phyloP scores from a whole-genome alignment of 1,140 invertebrate genomes.

The Papilio helenus region DNA sequence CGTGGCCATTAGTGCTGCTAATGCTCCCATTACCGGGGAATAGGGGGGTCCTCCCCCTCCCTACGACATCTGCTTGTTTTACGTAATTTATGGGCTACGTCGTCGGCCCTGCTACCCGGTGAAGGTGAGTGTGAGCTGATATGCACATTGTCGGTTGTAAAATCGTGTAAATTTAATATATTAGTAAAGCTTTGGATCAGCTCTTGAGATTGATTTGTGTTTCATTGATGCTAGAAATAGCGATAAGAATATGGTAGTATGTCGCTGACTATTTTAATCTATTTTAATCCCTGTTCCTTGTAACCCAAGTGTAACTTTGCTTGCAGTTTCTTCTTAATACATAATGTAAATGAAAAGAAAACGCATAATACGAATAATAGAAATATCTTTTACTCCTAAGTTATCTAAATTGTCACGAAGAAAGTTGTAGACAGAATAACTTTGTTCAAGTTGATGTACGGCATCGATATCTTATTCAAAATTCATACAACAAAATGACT shows the following conservation, averaged over 20 bases:
- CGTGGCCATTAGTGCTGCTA: slow-evolving; percentile 77
- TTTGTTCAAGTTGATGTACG: neutral
- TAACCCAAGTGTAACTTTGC: too few species aligned
- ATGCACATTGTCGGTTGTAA: neutral
- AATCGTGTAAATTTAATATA: neutral
- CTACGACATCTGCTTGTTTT: slow-evolving; percentile 79
- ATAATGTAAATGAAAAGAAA: too few species aligned
- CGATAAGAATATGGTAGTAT: too few species aligned
- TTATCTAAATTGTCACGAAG: neutral
- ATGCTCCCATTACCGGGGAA: slow-evolving; percentile 76
- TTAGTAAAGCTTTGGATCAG: neutral
- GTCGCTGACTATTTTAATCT: too few species aligned
- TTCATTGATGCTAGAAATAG: neutral
- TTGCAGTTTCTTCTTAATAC: too few species aligned
- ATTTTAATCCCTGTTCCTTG: neutral
- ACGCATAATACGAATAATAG: too few species aligned
- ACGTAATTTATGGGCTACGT: slow-evolving; percentile 76
- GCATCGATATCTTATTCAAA: neutral
- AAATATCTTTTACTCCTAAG: neutral
- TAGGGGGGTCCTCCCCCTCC: slow-evolving; percentile 42
- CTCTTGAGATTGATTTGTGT: neutral
- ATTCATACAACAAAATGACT: slow-evolving; percentile 5
- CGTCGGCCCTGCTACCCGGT: slow-evolving; percentile 56
- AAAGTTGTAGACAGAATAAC: neutral
- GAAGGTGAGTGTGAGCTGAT: slow-evolving; percentile 51